phyloP scores from a whole-genome alignment of 2,113 vertebrate species.

The Centrocercus urophasianus region DNA sequence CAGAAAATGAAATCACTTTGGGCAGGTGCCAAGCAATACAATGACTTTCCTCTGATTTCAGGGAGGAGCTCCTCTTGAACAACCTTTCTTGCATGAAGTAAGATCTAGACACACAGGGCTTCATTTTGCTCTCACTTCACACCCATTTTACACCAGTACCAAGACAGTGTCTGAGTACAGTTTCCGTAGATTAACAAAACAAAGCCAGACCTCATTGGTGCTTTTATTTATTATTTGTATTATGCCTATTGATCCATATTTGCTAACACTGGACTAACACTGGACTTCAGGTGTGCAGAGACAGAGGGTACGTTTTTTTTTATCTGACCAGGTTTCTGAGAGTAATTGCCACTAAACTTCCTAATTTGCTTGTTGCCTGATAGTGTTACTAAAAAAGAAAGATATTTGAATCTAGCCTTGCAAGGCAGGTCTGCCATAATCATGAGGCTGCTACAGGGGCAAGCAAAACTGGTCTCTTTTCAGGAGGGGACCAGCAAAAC shows the following conservation, averaged over 20 bases:
- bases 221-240: background rate
- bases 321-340: slow-evolving; percentile 12
- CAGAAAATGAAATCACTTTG: slow-evolving; percentile 80
- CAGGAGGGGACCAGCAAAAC: too few relatives aligned
- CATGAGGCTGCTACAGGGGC: background rate
- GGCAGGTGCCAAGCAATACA: slow-evolving; percentile 72
- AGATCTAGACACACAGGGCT: background rate
- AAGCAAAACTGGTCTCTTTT: too few relatives aligned
- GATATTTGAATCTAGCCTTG: background rate
- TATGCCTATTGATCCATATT: background rate
- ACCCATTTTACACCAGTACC: background rate
- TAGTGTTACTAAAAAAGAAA: background rate
- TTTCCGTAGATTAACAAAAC: background rate
- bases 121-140: background rate
- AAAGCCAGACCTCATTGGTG: background rate
- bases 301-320: slow-evolving; percentile 14
- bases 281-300: background rate
- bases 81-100: slow-evolving; percentile 21
- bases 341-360: slow-evolving; percentile 14
- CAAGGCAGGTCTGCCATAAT: background rate
- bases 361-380: background rate
- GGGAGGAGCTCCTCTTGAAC: slow-evolving; percentile 24
- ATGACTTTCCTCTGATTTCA: slow-evolving; percentile 68
- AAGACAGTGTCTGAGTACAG: background rate
- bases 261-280: slow-evolving; percentile 1